Evolutionary conservation across 2,888 invertebrate species (phyloP), one percentile per base, ranked within the genome.

Genomic region (Hololepta plana): DNA sequence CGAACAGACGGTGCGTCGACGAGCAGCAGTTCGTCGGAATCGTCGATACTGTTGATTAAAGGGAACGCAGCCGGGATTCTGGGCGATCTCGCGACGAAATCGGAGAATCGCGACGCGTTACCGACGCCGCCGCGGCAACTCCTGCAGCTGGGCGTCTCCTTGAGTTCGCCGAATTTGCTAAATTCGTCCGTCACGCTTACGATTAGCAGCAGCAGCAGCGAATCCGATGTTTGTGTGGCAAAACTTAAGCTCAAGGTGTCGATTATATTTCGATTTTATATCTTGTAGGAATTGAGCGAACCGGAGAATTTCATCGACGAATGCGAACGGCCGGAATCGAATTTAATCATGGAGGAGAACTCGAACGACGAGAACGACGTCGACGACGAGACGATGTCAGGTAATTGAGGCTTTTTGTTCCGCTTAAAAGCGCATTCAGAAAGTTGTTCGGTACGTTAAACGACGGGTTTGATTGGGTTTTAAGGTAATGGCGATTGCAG

Each of bases 341-440:
- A 60, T 36, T 36, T 57, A 29, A 57, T 59, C 32, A 60, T 62
- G 32, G 69, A 68, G 49, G 70, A 70, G 20, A 70, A 68, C 49
- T 72, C 70, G 3, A 72, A 71, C 40, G 84, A 84, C 45, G 85
- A 85, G 48, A 85, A 84, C 45, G 82, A 84, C 44, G 75, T 81
- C 1, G 84, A 85, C 46, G 75, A 81, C 37, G 81, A 84, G 53
- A 79, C 80, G 3, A 80, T 82, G 67, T 75, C 76, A 37, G 77
- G 77, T 67, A 60, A 60, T 45, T 53, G 17, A 9, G 15, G 20
- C 22, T 17, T 26, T 26, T 17, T 8, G 23, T 16, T 12, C n/a
- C 10, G 4, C 3, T n/a, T n/a, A n/a, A n/a, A n/a, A n/a, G n/a
- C n/a, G n/a, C n/a, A n/a, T n/a, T n/a, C n/a, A n/a, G n/a, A n/a